A percentile compares a stretch with the other conserved stretches of the same genome.
Conservation (phyloP, 2,888 invertebrate genomes). For the Melitaea athalia region DNA sequence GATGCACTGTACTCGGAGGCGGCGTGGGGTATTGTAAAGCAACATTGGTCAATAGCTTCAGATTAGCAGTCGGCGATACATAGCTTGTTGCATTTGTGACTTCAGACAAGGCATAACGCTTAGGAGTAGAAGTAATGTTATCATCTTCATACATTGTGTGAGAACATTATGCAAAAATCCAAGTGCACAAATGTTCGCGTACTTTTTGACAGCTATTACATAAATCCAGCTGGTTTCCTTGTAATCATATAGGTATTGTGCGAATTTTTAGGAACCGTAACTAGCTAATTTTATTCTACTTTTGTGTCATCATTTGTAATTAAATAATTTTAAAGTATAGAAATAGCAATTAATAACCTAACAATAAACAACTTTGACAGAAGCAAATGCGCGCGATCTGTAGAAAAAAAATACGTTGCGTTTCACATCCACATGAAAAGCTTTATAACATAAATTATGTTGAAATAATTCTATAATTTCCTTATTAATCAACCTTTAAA, state of each 20-base stretch:
- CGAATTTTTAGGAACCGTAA: conserved; percentile 1
- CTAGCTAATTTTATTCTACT: background rate
- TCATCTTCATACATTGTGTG: conserved; percentile 80
- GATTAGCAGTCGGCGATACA: conserved; percentile 86
- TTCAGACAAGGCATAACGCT: conserved; percentile 80
- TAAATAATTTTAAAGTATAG: conserved; percentile 21
- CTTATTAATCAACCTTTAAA: too few relatives aligned
- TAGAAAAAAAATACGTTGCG: conserved; percentile 35
- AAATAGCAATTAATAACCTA: conserved; percentile 59
- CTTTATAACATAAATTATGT: background rate
- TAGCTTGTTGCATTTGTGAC: conserved; percentile 79
- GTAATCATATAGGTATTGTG: conserved; percentile 33
- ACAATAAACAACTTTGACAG: conserved; percentile 75
- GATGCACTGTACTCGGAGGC: conserved; percentile 74
- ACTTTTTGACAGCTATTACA: conserved; percentile 67
- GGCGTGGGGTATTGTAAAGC: conserved; percentile 81
- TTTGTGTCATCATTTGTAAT: conserved; percentile 11
- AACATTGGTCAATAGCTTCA: conserved; percentile 85
- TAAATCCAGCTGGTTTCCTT: conserved; percentile 65
- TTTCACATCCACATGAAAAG: conserved; percentile 21
- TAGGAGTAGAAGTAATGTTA: conserved; percentile 77
- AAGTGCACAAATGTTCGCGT: conserved; percentile 70
- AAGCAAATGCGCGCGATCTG: conserved; percentile 70
- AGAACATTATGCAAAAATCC: conserved; percentile 75
- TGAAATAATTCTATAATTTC: too few relatives aligned